A percentile compares a stretch with the other conserved stretches of the same genome.
Conservation (phyloP, 2,888 invertebrate species). For the Microplitis manilae region DNA sequence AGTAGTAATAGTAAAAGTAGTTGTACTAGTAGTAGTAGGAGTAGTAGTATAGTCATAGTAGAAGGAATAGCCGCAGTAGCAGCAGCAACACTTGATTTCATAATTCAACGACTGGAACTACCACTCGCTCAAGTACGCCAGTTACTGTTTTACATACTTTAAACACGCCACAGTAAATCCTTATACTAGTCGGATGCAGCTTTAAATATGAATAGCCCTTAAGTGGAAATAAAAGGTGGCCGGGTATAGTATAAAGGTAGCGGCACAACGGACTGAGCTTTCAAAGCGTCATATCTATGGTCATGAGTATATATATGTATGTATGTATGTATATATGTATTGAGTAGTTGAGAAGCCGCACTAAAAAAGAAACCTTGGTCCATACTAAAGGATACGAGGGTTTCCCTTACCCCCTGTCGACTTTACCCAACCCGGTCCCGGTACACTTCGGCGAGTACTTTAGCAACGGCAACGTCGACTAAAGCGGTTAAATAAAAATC, state of each 20-base stretch:
- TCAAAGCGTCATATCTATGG: slow-evolving; percentile 21
- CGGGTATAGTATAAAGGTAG: slow-evolving; percentile 34
- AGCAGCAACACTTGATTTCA: slow-evolving; percentile 36
- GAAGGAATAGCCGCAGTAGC: neutral
- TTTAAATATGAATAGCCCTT: slow-evolving; percentile 63
- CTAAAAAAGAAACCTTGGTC: neutral
- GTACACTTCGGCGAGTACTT: slow-evolving; percentile 24
- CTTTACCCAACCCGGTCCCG: neutral
- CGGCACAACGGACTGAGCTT: slow-evolving; percentile 23
- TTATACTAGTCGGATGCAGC: slow-evolving; percentile 45
- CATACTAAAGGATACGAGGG: neutral
- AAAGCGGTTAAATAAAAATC: slow-evolving; percentile 40
- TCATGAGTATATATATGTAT: neutral
- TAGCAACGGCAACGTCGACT: slow-evolving; percentile 17
- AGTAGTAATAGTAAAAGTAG: neutral
- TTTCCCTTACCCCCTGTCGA: neutral
- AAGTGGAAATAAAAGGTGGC: slow-evolving; percentile 60
- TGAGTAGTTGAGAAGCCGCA: slow-evolving; percentile 16
- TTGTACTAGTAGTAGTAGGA: neutral
- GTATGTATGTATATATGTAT: neutral
- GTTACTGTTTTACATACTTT: slow-evolving; percentile 55
- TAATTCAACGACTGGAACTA: slow-evolving; percentile 44
- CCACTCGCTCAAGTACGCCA: slow-evolving; percentile 21
- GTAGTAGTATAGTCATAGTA: neutral
- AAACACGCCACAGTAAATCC: slow-evolving; percentile 53